Conservation (phyloP, 1,140 invertebrate genomes). For the Alviniconcha marisindica region DNA sequence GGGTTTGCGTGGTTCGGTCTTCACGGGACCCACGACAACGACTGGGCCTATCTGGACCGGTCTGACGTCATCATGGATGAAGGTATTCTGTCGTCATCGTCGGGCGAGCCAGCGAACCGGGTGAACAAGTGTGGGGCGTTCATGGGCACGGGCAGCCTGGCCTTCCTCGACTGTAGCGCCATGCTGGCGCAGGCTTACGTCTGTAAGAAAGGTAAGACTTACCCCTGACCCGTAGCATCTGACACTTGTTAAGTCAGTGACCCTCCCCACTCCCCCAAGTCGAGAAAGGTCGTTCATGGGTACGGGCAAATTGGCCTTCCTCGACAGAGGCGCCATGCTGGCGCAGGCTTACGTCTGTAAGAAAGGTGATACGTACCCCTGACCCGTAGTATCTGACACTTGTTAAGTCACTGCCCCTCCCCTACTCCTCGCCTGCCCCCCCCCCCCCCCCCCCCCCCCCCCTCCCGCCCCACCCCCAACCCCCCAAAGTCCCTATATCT, state of each 20-base stretch:
- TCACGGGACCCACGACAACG: constrained; percentile 27
- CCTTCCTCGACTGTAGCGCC: constrained; percentile 33
- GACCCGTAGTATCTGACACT: too few species aligned
- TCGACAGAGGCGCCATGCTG: constrained; percentile 22
- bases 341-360: constrained; percentile 36
- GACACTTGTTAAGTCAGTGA: too few species aligned
- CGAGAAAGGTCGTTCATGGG: constrained; percentile 37
- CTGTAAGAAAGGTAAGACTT: constrained; percentile 36
- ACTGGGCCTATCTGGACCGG: constrained; percentile 31
- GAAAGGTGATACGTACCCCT: too few species aligned
- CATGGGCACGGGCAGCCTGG: constrained; percentile 35
- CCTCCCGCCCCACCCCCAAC: too few species aligned
- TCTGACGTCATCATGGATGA: constrained; percentile 32
- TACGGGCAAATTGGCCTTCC: constrained; percentile 31
- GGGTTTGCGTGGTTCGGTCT: constrained; percentile 40
- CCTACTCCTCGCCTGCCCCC: too few species aligned
- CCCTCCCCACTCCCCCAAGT: too few species aligned
- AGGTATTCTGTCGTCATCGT: constrained; percentile 23
- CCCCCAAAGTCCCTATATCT: too few species aligned
- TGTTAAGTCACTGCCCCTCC: too few species aligned
- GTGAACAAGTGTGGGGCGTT: constrained; percentile 33
- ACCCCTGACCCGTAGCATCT: too few species aligned
- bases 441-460: too few species aligned
- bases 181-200: constrained; percentile 29
- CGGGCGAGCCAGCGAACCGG: constrained; percentile 21